Evolutionary conservation across 2,797 vertebrate species (phyloP), one percentile per base, ranked within the genome.

Genomic region (Zonotrichia albicollis): DNA sequence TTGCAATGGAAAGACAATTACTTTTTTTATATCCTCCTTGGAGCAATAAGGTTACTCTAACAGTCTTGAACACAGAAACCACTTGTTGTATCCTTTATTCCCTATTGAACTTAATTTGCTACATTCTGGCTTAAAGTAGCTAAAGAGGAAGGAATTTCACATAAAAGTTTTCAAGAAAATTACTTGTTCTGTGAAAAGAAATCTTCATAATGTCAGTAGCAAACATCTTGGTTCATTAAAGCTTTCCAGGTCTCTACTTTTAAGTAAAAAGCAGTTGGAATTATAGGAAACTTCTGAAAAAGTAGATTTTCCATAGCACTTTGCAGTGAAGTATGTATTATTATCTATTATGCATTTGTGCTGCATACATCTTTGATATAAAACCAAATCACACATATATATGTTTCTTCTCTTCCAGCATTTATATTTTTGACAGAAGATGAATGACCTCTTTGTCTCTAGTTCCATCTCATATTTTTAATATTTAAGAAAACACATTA

Each of bases 81-180:
- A 70, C 80, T 93, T 83, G n/a, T 94, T 96, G 77, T 72, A 65
- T 58, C 32, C 30, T 61, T 85, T 53, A 65, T 73, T 88, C 22
- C 26, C 45, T 40, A 40, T 1, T 86, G 46, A 85, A 51, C 17
- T 82, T 67, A 4, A 25, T 84, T 91, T 71, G 19, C 87, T 58
- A 7, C 2, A 13, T 20, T 73, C 64, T 30, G 27, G 4, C 30
- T 45, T 78, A 46, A 90, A 36, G 29, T 30, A 40, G 11, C 58
- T 58, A 30, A 61, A 42, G 17, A 42, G 23, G 42, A 89, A 60
- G 43, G 36, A 67, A 21, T 57, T 79, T 58, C 34, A 29, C 34
- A 6, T 16, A 8, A 1, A 64, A 40, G 4, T 43, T 66, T n/a
- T 55, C 26, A 45, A 19, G 70, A 4, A 45, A 76, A 84, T 72